Percentiles rank a stretch among this genome's conserved stretches.
phyloP scores from a whole-genome alignment of 1,140 invertebrate genomes.

The Wiebesia pumilae region DNA sequence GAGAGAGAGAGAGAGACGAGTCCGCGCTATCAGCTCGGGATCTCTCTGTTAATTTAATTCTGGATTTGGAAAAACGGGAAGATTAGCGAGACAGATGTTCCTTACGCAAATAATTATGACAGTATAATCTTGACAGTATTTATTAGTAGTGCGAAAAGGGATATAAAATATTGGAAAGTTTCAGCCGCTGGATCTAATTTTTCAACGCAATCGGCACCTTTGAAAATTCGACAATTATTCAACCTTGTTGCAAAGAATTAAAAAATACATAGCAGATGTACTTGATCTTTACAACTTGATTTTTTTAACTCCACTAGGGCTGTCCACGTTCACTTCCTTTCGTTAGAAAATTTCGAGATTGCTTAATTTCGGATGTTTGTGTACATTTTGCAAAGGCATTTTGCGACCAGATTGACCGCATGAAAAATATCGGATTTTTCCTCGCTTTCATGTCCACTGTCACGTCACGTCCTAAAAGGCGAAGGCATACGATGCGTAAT shows the following conservation, averaged over 20 bases:
- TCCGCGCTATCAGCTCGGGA: too few relatives aligned
- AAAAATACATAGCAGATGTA: not conserved
- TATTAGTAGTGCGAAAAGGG: not conserved
- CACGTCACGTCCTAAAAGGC: too few relatives aligned
- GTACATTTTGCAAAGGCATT: not conserved
- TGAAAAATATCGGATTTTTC: too few relatives aligned
- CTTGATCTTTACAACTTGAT: not conserved
- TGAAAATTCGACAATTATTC: not conserved
- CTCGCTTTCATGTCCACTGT: too few relatives aligned
- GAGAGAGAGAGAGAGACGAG: too few relatives aligned
- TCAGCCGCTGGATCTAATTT: not conserved
- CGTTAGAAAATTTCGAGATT: not conserved
- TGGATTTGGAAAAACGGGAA: constrained; percentile 3
- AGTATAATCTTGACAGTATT: not conserved
- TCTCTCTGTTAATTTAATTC: not conserved
- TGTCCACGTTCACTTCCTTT: not conserved
- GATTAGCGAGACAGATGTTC: not conserved
- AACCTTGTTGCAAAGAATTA: not conserved
- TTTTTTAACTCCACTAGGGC: not conserved
- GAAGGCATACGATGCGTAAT: too few relatives aligned
- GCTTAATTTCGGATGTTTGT: not conserved
- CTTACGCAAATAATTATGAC: constrained; percentile 9
- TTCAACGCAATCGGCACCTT: not conserved
- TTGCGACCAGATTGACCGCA: not conserved
- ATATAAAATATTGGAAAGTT: not conserved